These are phyloP conservation scores for Ceratitis capitata DNA, from an alignment of 1,140 invertebrate species.

Conservation along the genomic window DNA sequence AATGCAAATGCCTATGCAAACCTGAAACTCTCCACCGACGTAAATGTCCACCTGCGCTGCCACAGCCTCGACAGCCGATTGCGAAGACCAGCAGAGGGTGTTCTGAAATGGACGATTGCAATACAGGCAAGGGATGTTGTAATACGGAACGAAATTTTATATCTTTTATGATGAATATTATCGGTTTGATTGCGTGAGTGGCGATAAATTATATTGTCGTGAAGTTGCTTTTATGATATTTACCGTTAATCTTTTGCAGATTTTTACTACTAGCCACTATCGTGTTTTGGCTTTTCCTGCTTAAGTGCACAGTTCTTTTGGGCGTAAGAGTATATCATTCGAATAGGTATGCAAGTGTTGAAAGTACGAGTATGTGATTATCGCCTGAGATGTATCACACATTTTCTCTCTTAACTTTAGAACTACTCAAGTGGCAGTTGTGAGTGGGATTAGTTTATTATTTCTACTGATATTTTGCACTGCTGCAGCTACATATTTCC, in stretches of 20 bases:
- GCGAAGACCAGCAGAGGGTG: not conserved
- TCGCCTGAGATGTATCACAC: not conserved
- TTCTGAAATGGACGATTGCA: not conserved
- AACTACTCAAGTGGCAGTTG: not conserved
- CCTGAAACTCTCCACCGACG: not conserved
- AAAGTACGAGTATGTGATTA: not conserved
- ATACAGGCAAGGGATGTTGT: conserved; percentile 1
- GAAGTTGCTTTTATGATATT: too few relatives aligned
- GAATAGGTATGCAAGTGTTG: not conserved
- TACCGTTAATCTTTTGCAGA: not conserved
- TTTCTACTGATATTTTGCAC: not conserved
- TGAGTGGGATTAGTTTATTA: not conserved
- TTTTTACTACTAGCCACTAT: not conserved
- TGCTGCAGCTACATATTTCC: not conserved
- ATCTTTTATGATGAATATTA: not conserved
- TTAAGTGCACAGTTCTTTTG: not conserved
- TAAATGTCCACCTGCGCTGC: not conserved
- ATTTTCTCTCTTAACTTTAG: not conserved
- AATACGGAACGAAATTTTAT: conserved; percentile 8
- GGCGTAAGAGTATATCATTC: conserved; percentile 2
- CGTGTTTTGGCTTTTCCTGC: not conserved
- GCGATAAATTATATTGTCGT: too few relatives aligned
- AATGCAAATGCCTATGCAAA: not conserved
- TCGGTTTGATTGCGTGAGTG: not conserved
- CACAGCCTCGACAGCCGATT: not conserved